Conservation (phyloP, 1,140 invertebrate genomes). For the Nylanderia fulva region DNA sequence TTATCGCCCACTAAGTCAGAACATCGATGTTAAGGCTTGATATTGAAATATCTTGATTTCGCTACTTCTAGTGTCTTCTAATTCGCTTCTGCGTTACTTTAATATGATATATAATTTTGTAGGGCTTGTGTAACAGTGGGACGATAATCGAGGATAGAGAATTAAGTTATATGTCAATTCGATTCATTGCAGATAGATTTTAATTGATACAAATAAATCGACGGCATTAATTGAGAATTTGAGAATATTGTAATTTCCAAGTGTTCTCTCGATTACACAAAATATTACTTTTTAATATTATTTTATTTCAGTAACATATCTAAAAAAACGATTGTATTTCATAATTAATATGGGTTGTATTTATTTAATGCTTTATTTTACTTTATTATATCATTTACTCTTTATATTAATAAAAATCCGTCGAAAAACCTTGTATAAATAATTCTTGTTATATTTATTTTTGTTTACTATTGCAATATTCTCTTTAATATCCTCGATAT, state of each 20-base stretch:
- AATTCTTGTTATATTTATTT: not conserved
- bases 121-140: not conserved
- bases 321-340: not conserved
- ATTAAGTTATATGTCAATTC: not conserved
- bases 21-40: conserved; percentile 1
- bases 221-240: not conserved
- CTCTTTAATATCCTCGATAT: too few relatives aligned
- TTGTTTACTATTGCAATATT: not conserved
- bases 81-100: not conserved
- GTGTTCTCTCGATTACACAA: not conserved
- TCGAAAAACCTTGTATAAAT: too few relatives aligned
- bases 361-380: not conserved
- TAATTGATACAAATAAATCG: not conserved
- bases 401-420: not conserved
- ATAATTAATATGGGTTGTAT: not conserved
- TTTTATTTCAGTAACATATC: not conserved
- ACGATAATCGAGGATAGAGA: not conserved
- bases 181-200: not conserved
- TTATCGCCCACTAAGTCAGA: conserved; percentile 20
- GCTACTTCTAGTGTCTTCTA: not conserved
- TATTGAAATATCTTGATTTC: not conserved
- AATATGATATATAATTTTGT: not conserved
- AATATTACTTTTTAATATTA: not conserved
- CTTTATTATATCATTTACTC: not conserved
- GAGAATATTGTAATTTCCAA: not conserved